Evolutionary conservation across 2,113 vertebrate genomes (phyloP).

Genomic region (Aldabrachelys gigantea): DNA sequence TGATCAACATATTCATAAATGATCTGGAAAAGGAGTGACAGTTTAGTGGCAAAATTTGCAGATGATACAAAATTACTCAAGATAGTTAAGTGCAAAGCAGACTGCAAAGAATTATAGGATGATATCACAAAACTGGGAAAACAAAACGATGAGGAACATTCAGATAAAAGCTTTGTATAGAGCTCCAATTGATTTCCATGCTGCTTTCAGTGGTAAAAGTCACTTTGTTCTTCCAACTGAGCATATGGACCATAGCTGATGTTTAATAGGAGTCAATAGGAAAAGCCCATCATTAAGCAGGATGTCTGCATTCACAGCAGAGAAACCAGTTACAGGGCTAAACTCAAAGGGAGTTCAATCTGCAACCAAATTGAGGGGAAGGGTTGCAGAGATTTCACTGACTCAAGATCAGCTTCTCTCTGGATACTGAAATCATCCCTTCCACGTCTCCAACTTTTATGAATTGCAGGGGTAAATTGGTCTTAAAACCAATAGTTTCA

Average conservation of each 20-base stretch:
- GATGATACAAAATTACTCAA: too few relatives aligned
- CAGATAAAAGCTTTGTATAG: conserved; percentile 20
- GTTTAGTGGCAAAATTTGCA: too few relatives aligned
- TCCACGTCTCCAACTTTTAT: not conserved
- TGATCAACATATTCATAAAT: too few relatives aligned
- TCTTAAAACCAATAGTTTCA: conserved; percentile 36
- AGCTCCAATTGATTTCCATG: conserved; percentile 43
- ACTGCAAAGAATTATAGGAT: too few relatives aligned
- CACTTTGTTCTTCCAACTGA: conserved; percentile 13
- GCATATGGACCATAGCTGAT: conserved; percentile 3
- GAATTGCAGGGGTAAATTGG: not conserved
- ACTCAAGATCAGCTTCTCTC: conserved; percentile 1
- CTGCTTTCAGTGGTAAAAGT: not conserved
- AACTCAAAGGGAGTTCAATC: not conserved
- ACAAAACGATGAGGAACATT: too few relatives aligned
- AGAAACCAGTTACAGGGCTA: conserved; percentile 43
- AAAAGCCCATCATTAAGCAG: not conserved
- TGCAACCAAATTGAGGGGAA: too few relatives aligned
- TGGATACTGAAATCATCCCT: not conserved
- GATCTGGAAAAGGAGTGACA: too few relatives aligned
- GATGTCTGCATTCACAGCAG: conserved; percentile 29
- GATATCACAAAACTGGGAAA: too few relatives aligned
- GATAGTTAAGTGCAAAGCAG: too few relatives aligned
- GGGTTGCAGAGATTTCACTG: too few relatives aligned
- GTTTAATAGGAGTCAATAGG: conserved; percentile 20